Base-by-base conservation (phyloP, 2,113 vertebrate genomes). In the Alaudala cheleensis region DNA sequence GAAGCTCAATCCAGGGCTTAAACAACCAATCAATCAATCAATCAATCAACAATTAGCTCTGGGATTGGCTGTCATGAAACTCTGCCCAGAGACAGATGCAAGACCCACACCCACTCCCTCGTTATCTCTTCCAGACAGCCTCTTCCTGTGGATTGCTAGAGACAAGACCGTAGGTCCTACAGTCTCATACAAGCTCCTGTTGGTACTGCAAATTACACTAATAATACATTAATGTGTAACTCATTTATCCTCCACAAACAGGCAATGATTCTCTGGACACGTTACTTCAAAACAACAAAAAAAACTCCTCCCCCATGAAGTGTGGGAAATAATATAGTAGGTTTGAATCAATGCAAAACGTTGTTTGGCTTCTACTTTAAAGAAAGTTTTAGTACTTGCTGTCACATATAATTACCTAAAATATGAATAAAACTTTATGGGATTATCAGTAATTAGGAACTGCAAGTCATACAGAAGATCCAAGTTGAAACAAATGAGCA, bases 241-340 rank as follows among this genome's bases (percentile, higher is more conserved):
- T 34, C 19, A 73, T 57, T 80, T 73, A 51, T 25, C 23, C 37
- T 57, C 20, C 37, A 20, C 17, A 37, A 70, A 53, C 31, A 71
- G 22, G 28, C 28, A 73, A 72, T 16, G 12, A 78, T 34, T 70
- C 26, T 56, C 37, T 70, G 73, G 33, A 81, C 10, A 14, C 0
- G 1, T 24, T 78, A 73, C 60, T 53, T 51, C 37, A 81, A 85
- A 65, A 61, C 11, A 42, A 40, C 14, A 58, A 44, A 49, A 53
- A 57, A 1, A 37, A 8, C 1, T 4, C 11, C 1, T 0, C 4
- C 13, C 5, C 2, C 37, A 51, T 33, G 9, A 79, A 84, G 9
- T 16, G 26, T 23, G 23, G 39, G 25, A 66, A 86, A 79, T 28
- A 17, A 67, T 47, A 37, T 0, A 76, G 15, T 5, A 72, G 49